Conservation (phyloP, 2,797 vertebrate genomes). For the Delichon dasypus region DNA sequence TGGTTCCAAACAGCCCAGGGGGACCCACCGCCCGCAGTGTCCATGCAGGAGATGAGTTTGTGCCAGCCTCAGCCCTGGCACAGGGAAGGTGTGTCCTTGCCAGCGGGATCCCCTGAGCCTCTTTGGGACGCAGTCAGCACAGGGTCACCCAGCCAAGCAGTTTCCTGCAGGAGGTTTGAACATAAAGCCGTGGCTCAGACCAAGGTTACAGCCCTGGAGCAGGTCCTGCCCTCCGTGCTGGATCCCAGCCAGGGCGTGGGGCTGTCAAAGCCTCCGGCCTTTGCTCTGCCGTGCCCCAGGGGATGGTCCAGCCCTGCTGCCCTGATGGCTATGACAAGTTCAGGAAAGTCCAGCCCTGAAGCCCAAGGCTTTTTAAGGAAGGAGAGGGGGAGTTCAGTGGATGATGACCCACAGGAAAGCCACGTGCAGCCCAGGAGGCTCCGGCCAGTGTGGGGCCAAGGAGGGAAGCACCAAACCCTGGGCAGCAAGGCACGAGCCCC, state of each 20-base stretch:
- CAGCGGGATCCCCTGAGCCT: not conserved
- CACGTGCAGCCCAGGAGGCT: not conserved
- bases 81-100: not conserved
- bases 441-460: fast-evolving
- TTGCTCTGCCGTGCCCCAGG: fast-evolving
- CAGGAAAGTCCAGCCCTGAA: not conserved
- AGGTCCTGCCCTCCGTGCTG: not conserved
- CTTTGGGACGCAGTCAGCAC: not conserved
- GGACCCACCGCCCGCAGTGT: fast-evolving
- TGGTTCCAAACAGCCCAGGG: fast-evolving
- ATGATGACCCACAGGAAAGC: not conserved
- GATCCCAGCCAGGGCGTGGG: not conserved
- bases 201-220: not conserved
- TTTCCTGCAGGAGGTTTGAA: not conserved
- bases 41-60: fast-evolving
- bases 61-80: not conserved
- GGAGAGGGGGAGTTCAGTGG: fast-evolving
- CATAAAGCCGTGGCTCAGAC: not conserved
- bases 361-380: slow-evolving; percentile 47
- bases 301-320: not conserved
- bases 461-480: not conserved
- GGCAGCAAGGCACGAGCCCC: not conserved
- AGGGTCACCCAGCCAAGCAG: not conserved
- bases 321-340: not conserved
- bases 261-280: not conserved